Base-by-base conservation (phyloP, 2,113 vertebrate genomes). In the Atlantisia rogersi region DNA sequence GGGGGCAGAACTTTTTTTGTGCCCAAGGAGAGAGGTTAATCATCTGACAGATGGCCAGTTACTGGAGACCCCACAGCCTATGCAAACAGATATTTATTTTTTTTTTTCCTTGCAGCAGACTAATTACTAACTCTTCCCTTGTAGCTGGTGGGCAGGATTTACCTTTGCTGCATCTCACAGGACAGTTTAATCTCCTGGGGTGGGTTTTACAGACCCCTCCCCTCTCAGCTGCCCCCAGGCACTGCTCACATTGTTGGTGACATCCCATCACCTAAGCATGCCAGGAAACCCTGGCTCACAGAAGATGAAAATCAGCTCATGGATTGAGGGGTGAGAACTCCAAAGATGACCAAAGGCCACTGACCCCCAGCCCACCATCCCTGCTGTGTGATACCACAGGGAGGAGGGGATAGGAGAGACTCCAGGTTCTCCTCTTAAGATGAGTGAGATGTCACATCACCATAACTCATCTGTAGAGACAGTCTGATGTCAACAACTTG, bases 281-380 rank as follows among this genome's bases (percentile, higher is more conserved):
- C 22, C 9, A 42, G 25, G 70, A 85, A 55, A 37, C 8, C 11
- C 53, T 7, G 9, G 22, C 20, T 52, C 1, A 0, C 1, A 48
- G 25, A n/a, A 78, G 18, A 73, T 10, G 25, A 37, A 28, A 29
- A 56, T 14, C 39, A 92, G n/a, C 18, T 78, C 31, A 8, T 12
- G 11, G 16, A 9, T 50, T 26, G 2, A 69, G 26, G 15, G n/a
- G 29, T 31, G 11, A 4, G 9, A 62, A 21, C 18, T n/a, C 26
- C 28, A 39, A 63, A 21, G 73, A 67, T 65, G 22, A 14, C 46
- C 4, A 1, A 19, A 82, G 25, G 24, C 31, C 0, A 0, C 48
- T 64, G 22, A 22, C 2, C 14, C 21, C 58, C 35, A 69, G 50
- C 12, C 21, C 37, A 11, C 8, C 42, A 26, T 4, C 11, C 18